Evolutionary conservation across 2,888 invertebrate genomes (phyloP).

Genomic region (Scaptomyza caliginosa): DNA sequence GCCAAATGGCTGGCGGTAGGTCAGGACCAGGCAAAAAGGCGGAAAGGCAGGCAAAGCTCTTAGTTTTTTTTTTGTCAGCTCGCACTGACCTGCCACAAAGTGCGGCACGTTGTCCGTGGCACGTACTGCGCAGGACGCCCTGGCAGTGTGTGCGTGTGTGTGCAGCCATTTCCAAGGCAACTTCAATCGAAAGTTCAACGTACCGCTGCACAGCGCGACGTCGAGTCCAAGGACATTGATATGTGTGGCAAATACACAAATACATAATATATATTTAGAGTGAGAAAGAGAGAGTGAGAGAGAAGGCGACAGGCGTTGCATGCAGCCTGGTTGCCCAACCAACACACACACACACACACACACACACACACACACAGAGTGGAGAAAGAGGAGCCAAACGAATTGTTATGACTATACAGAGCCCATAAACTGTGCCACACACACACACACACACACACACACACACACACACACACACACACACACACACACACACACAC

Average conservation of each 20-base stretch:
- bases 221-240: slow-evolving; percentile 77
- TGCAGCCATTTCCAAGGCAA: slow-evolving; percentile 68
- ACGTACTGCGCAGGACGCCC: slow-evolving; percentile 60
- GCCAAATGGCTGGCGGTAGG: slow-evolving; percentile 53
- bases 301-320: slow-evolving; percentile 23
- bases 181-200: slow-evolving; percentile 72
- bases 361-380: no score
- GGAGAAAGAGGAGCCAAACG: slow-evolving; percentile 3
- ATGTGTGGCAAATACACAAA: slow-evolving; percentile 29
- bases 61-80: slow-evolving; percentile 3
- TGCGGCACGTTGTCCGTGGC: slow-evolving; percentile 47
- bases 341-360: not conserved
- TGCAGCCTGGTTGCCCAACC: slow-evolving; percentile 17
- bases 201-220: slow-evolving; percentile 57
- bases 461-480: slow-evolving; percentile 15
- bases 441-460: slow-evolving; percentile 13
- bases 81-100: slow-evolving; percentile 71
- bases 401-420: slow-evolving; percentile 48
- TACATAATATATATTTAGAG: not conserved
- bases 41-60: slow-evolving; percentile 20
- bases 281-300: no score
- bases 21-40: slow-evolving; percentile 55
- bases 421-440: slow-evolving; percentile 46
- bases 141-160: slow-evolving; percentile 12
- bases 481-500: slow-evolving; percentile 12